These are phyloP conservation scores for Oreochromis niloticus DNA, from an alignment of 2,113 vertebrate species.

Conservation along the genomic window DNA sequence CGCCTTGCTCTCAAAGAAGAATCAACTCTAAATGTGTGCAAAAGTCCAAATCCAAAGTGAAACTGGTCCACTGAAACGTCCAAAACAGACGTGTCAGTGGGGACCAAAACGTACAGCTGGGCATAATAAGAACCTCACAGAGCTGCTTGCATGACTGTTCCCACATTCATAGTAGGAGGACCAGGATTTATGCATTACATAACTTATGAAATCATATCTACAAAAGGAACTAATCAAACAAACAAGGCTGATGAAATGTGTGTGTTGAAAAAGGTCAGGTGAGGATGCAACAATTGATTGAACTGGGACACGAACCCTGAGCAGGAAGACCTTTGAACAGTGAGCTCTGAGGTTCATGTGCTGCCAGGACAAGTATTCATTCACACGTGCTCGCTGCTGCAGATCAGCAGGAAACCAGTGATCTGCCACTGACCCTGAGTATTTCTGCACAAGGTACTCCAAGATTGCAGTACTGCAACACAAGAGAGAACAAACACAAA, in stretches of 20 bases:
- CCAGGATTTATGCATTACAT: not conserved
- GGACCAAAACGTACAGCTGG: accelerated
- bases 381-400: slow-evolving; percentile 61
- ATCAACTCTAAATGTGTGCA: not conserved
- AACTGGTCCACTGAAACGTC: accelerated
- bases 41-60: not conserved
- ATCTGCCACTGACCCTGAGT: slow-evolving; percentile 25
- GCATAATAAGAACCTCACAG: not conserved
- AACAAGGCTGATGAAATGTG: not conserved
- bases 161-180: too few relatives aligned
- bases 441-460: slow-evolving; percentile 67
- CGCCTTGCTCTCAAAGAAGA: not conserved
- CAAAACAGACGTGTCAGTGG: not conserved
- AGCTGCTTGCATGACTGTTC: not conserved
- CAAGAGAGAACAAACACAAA: not conserved
- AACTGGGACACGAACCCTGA: slow-evolving; percentile 56
- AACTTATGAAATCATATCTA: not conserved
- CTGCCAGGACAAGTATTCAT: slow-evolving; percentile 77
- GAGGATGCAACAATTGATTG: not conserved
- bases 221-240: not conserved
- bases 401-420: slow-evolving; percentile 76
- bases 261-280: not conserved
- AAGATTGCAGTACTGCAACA: slow-evolving; percentile 69
- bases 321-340: slow-evolving; percentile 72
- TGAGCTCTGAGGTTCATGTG: slow-evolving; percentile 62